Conservation (phyloP, 2,113 vertebrate species). For the Aegithalos caudatus region DNA sequence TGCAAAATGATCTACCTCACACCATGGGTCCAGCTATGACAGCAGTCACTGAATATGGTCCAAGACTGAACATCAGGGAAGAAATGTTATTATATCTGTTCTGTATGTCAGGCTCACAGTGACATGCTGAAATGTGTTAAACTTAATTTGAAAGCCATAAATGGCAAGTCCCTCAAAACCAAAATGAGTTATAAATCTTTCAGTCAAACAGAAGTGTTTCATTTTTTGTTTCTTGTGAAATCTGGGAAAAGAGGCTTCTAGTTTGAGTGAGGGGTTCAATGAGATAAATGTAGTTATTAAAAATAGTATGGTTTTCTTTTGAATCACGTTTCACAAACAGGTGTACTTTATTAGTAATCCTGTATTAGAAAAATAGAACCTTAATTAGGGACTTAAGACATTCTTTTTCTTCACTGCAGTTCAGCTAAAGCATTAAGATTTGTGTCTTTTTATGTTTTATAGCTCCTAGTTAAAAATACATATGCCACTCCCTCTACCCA, state of each 20-base stretch:
- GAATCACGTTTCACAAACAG: neutral
- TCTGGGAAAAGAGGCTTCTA: neutral
- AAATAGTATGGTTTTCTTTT: neutral
- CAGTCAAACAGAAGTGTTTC: neutral
- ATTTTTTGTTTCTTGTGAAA: neutral
- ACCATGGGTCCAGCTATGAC: neutral
- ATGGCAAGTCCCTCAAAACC: neutral
- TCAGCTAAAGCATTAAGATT: neutral
- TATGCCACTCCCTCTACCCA: neutral
- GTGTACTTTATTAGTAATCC: neutral
- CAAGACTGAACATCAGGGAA: neutral
- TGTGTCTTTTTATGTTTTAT: neutral
- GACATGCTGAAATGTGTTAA: conserved; percentile 21
- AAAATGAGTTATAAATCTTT: neutral
- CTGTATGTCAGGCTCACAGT: neutral
- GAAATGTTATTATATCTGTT: neutral
- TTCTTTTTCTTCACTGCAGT: neutral
- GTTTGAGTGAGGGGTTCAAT: neutral
- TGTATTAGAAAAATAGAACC: neutral
- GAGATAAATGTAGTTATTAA: neutral
- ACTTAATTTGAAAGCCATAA: neutral
- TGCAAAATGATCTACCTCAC: neutral
- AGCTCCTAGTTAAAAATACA: conserved; percentile 16
- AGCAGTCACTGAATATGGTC: neutral
- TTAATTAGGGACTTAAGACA: neutral